Percentiles rank a stretch among this genome's conserved stretches.
These are phyloP conservation scores for Ceramica pisi DNA, from an alignment of 2,888 invertebrate genomes.

Conservation along the genomic window DNA sequence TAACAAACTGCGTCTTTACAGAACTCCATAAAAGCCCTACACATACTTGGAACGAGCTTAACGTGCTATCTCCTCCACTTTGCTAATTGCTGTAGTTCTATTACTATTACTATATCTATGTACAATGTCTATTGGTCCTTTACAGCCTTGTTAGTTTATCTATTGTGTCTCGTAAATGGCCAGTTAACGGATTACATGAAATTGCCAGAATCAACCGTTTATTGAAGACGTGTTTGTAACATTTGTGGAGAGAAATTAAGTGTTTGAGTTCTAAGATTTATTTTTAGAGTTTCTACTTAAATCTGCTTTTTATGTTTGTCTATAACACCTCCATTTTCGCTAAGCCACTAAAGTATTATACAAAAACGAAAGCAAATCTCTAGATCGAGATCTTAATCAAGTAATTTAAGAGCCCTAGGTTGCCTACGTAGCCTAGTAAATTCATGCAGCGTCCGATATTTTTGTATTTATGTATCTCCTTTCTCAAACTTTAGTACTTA, in stretches of 20 bases:
- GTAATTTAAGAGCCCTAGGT: slow-evolving; percentile 36
- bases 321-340: slow-evolving; percentile 28
- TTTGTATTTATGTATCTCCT: slow-evolving; percentile 48
- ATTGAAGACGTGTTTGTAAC: not conserved
- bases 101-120: slow-evolving; percentile 51
- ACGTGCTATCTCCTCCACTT: slow-evolving; percentile 57
- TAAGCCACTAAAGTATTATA: slow-evolving; percentile 23
- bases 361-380: slow-evolving; percentile 46
- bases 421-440: slow-evolving; percentile 13
- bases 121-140: slow-evolving; percentile 51
- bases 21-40: slow-evolving; percentile 41
- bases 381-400: slow-evolving; percentile 45
- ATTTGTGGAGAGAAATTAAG: not conserved
- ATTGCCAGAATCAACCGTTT: slow-evolving; percentile 43
- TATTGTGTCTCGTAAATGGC: slow-evolving; percentile 57
- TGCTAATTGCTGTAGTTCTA: slow-evolving; percentile 63
- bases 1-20: slow-evolving; percentile 37
- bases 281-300: slow-evolving; percentile 10
- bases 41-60: slow-evolving; percentile 37
- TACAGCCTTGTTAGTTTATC: slow-evolving; percentile 62
- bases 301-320: slow-evolving; percentile 28
- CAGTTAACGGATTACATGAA: slow-evolving; percentile 65
- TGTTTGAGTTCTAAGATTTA: slow-evolving; percentile 22
- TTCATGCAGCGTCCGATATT: slow-evolving; percentile 21
- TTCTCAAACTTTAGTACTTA: slow-evolving; percentile 28